Conservation (phyloP, 2,888 invertebrate species). For the Ennomos erosarius region DNA sequence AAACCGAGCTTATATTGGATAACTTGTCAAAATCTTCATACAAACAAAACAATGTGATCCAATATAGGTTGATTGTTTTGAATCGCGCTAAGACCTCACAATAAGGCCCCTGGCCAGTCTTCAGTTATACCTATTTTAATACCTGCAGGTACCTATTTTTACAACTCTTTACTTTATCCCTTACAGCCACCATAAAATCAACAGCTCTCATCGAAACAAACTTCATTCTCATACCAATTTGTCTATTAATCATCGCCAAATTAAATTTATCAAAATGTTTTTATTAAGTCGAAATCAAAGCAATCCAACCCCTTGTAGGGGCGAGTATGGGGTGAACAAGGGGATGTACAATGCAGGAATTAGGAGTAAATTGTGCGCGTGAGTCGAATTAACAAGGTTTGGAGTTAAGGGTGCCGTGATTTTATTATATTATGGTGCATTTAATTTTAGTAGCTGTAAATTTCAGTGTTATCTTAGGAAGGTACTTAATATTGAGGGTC, state of each 20-base stretch:
- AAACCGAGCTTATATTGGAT: too few species aligned
- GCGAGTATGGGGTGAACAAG: constrained; percentile 4
- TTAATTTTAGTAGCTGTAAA: too few species aligned
- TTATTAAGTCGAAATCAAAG: constrained; percentile 30
- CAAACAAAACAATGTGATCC: too few species aligned
- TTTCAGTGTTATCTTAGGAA: too few species aligned
- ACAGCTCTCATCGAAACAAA: constrained; percentile 19
- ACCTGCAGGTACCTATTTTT: too few species aligned
- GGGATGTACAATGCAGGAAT: constrained; percentile 43
- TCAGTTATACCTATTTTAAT: too few species aligned
- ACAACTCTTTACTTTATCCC: not conserved
- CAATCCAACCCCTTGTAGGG: constrained; percentile 24
- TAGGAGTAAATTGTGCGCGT: constrained; percentile 47
- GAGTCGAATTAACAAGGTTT: constrained; percentile 45
- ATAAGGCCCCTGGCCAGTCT: too few species aligned
- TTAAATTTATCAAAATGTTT: constrained; percentile 42
- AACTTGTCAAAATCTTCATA: too few species aligned
- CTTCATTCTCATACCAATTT: constrained; percentile 39
- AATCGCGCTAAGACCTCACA: too few species aligned
- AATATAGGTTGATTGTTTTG: too few species aligned
- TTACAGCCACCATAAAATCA: constrained; percentile 2
- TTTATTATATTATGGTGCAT: constrained; percentile 3
- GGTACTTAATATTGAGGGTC: too few species aligned
- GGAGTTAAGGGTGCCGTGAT: constrained; percentile 1
- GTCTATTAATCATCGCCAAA: constrained; percentile 42